phyloP scores from a whole-genome alignment of 2,113 vertebrate genomes.

The Empidonax alnorum region DNA sequence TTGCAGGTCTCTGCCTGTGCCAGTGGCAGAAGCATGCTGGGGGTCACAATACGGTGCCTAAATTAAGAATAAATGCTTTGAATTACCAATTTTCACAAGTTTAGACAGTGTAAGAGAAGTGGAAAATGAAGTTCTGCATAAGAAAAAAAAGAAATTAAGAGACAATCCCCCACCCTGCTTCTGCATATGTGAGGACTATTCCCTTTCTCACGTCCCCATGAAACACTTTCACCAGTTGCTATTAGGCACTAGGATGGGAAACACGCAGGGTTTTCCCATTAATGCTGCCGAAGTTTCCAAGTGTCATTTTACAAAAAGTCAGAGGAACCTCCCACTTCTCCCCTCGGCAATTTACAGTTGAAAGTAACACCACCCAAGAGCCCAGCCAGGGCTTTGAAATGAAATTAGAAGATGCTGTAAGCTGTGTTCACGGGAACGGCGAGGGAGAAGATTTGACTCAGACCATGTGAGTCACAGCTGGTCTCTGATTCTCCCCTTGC shows the following conservation, averaged over 20 bases:
- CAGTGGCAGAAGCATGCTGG: not conserved
- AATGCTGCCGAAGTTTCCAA: constrained; percentile 18
- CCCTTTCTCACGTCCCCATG: not conserved
- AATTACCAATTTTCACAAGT: not conserved
- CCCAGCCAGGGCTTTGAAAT: not conserved
- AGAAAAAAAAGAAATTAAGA: not conserved
- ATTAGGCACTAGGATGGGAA: not conserved
- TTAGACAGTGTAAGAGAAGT: not conserved
- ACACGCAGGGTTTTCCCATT: not conserved
- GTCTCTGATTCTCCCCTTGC: not conserved
- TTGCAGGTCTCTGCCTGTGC: not conserved
- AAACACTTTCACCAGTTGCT: not conserved
- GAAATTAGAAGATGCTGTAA: not conserved
- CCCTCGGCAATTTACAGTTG: not conserved
- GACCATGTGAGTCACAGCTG: constrained; percentile 5
- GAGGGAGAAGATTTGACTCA: not conserved
- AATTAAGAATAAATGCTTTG: not conserved
- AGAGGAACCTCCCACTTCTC: not conserved
- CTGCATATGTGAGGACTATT: not conserved
- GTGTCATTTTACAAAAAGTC: not conserved
- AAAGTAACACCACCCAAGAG: not conserved
- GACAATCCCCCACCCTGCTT: not conserved
- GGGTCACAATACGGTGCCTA: not conserved
- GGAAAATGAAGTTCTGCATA: not conserved
- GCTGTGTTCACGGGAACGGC: not conserved